These are phyloP conservation scores for Laticauda laticaudata DNA, from an alignment of 2,113 vertebrate genomes.

Conservation along the genomic window DNA sequence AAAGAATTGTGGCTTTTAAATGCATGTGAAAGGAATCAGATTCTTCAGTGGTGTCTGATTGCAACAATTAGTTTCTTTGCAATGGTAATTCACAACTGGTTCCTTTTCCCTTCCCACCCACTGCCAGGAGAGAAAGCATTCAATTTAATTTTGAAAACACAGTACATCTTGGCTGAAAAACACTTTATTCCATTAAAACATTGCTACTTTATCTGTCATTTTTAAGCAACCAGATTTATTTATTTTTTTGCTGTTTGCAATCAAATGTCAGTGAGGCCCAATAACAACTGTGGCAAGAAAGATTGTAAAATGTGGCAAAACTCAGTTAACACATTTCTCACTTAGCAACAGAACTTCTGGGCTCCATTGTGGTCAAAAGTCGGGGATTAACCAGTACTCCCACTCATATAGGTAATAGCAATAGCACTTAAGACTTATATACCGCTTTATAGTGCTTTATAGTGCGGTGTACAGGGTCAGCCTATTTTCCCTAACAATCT, in stretches of 20 bases:
- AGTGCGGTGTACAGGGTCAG: too few species aligned
- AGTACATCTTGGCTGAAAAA: neutral
- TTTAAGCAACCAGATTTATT: neutral
- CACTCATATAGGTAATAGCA: too few species aligned
- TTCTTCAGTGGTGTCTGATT: slow-evolving; percentile 13
- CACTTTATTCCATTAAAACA: neutral
- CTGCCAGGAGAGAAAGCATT: slow-evolving; percentile 38
- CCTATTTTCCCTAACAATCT: too few species aligned
- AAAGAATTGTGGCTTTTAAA: slow-evolving; percentile 31
- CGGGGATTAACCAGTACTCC: too few species aligned
- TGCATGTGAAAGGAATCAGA: slow-evolving; percentile 28
- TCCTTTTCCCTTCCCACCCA: slow-evolving; percentile 32
- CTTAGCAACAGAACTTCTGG: too few species aligned
- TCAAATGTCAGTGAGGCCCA: neutral
- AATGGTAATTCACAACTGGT: slow-evolving; percentile 41
- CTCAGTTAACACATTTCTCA: too few species aligned
- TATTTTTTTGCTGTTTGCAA: neutral
- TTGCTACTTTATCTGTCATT: neutral
- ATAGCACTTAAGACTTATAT: too few species aligned
- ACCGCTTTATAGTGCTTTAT: too few species aligned
- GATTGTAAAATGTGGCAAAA: too few species aligned
- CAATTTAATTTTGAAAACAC: slow-evolving; percentile 43
- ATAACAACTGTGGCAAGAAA: neutral
- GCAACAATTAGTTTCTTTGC: slow-evolving; percentile 35
- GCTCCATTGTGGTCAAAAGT: too few species aligned